Conservation (phyloP, 2,797 vertebrate genomes). For the Esox masquinongy region DNA sequence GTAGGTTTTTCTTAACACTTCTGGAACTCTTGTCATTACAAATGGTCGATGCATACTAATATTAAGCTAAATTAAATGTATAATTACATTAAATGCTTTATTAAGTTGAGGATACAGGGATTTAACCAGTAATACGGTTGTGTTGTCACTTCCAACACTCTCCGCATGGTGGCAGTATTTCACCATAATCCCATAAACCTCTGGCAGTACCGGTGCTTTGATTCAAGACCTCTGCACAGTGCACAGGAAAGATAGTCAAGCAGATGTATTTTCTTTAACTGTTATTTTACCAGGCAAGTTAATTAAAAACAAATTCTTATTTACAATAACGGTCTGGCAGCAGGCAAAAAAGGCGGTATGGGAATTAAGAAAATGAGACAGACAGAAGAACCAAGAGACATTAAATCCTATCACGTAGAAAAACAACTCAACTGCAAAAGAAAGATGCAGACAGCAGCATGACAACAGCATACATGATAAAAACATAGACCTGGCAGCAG, state of each 20-base stretch:
- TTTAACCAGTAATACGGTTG: background rate
- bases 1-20: conserved; percentile 64
- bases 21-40: background rate
- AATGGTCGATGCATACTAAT: background rate
- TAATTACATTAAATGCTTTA: background rate
- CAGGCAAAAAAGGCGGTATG: too few species aligned
- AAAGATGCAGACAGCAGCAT: too few species aligned
- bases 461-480: too few species aligned
- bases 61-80: background rate
- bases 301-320: background rate
- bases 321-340: background rate
- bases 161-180: conserved; percentile 47
- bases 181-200: background rate
- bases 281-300: background rate
- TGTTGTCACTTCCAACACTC: background rate
- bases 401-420: too few species aligned
- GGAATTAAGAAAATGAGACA: too few species aligned
- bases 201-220: background rate
- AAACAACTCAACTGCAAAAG: too few species aligned
- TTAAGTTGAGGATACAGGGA: background rate
- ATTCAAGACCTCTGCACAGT: background rate
- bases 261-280: background rate
- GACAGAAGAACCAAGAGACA: too few species aligned
- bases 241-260: background rate
- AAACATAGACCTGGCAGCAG: too few species aligned